These are phyloP conservation scores for Forbesichthys agassizii DNA, from an alignment of 2,113 vertebrate species.

Conservation along the genomic window DNA sequence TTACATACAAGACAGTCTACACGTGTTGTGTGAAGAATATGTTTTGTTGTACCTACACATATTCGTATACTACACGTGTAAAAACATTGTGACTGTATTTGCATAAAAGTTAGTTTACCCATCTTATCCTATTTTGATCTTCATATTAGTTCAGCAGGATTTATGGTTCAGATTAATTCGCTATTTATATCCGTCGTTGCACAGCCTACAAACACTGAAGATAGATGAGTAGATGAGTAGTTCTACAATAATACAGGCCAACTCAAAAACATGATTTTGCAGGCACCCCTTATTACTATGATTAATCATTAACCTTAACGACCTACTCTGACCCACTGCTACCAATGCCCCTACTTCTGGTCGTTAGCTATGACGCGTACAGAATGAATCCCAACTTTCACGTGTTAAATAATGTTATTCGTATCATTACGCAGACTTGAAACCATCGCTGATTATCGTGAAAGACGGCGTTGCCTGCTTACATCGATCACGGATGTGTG, in stretches of 20 bases:
- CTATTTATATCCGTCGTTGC: background rate
- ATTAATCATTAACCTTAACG: constrained; percentile 57
- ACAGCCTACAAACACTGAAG: background rate
- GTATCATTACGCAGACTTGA: no score
- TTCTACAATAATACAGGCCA: background rate
- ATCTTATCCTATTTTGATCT: constrained; percentile 46
- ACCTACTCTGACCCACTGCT: background rate
- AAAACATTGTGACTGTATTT: no score
- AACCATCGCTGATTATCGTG: no score
- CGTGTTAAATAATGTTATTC: no score
- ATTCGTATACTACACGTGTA: no score
- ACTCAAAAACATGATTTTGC: background rate
- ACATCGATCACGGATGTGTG: no score
- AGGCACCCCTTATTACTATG: constrained; percentile 39
- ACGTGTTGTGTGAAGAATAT: no score
- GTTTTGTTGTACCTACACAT: no score
- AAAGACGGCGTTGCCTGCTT: no score
- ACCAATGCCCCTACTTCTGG: background rate
- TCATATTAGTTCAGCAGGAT: constrained; percentile 32
- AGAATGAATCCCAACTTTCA: no score
- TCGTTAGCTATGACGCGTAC: background rate
- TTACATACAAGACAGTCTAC: no score
- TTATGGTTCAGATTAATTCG: constrained; percentile 21
- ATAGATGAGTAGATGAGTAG: constrained; percentile 9
- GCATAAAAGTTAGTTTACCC: constrained; percentile 34